phyloP scores from a whole-genome alignment of 2,113 vertebrate genomes.

The Ailurus styani region DNA sequence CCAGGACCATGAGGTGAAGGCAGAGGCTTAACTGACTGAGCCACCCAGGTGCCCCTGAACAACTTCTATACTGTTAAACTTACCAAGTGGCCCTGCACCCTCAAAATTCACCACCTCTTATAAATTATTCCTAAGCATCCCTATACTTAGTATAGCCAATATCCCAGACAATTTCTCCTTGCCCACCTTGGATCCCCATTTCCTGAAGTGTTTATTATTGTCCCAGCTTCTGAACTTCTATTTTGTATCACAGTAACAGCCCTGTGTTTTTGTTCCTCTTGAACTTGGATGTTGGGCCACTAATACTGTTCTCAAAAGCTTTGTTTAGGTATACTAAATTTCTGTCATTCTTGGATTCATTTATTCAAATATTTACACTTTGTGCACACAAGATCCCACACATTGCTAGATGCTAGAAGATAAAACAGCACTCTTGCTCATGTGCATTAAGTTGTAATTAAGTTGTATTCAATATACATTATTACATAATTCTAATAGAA shows the following conservation, averaged over 20 bases:
- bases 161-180: not conserved
- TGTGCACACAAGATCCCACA: not conserved
- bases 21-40: not conserved
- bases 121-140: not conserved
- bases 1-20: not conserved
- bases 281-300: not conserved
- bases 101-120: not conserved
- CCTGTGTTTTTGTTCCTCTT: not conserved
- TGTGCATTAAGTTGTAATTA: not conserved
- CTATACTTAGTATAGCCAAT: not conserved
- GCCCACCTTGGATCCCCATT: not conserved
- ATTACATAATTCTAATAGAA: not conserved
- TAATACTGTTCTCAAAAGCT: not conserved
- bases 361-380: not conserved
- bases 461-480: not conserved
- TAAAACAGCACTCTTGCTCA: not conserved
- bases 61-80: not conserved
- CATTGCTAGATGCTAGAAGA: not conserved
- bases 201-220: not conserved
- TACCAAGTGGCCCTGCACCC: not conserved
- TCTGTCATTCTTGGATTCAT: not conserved
- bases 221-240: not conserved
- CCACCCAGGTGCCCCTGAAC: too few species aligned
- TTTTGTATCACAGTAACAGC: not conserved
- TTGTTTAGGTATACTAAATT: not conserved